phyloP scores from a whole-genome alignment of 2,888 invertebrate species.

The Hydropsyche betteni region DNA sequence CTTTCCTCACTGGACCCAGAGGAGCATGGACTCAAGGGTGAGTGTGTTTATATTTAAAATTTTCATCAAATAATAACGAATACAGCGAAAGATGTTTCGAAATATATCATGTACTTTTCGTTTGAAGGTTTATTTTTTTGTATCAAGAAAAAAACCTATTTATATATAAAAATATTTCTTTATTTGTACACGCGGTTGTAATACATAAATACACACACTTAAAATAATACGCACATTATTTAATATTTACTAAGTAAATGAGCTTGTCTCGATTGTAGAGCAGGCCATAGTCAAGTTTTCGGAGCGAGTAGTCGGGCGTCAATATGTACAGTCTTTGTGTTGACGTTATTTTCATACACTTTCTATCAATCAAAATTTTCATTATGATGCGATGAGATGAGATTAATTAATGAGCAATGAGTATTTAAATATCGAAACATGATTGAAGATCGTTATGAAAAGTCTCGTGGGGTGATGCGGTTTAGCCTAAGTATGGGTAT shows the following conservation, averaged over 20 bases:
- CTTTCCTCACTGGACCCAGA: slow-evolving; percentile 52
- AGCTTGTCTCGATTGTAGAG: slow-evolving; percentile 11
- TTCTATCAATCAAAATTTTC: too few species aligned
- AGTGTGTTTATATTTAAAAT: slow-evolving; percentile 43
- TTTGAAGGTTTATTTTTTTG: background rate
- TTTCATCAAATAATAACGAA: background rate
- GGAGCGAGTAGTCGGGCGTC: slow-evolving; percentile 25
- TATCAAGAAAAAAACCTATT: background rate
- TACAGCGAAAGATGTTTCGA: background rate
- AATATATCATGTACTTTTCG: background rate
- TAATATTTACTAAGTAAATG: slow-evolving; percentile 4
- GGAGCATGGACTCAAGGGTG: slow-evolving; percentile 53
- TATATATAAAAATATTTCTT: slow-evolving; percentile 37
- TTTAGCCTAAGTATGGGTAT: slow-evolving; percentile 49
- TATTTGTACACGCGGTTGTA: slow-evolving; percentile 51
- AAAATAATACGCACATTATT: slow-evolving; percentile 18
- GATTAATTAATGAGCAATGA: slow-evolving; percentile 1
- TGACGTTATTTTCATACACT: too few species aligned
- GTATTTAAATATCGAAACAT: background rate
- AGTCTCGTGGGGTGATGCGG: background rate
- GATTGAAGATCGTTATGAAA: background rate
- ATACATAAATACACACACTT: slow-evolving; percentile 45
- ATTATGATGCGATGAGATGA: background rate
- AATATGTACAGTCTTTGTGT: slow-evolving; percentile 15
- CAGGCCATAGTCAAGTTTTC: slow-evolving; percentile 12